A percentile compares a stretch with the other conserved stretches of the same genome.
Evolutionary conservation across 2,888 invertebrate species (phyloP).

Genomic region (Holacanthella duospinosa): DNA sequence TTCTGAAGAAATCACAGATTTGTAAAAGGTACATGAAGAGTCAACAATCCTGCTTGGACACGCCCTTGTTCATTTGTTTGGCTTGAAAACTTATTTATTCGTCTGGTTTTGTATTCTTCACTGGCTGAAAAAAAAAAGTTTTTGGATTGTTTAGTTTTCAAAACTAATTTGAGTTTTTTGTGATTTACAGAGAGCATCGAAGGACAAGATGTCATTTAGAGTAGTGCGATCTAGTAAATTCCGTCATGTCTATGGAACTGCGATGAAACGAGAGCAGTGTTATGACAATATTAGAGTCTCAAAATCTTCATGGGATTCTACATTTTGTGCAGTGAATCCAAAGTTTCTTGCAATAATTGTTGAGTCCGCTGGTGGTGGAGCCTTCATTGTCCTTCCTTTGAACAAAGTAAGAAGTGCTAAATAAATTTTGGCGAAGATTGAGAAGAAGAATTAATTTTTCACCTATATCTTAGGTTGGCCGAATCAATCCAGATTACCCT

Average conservation of each 20-base stretch:
- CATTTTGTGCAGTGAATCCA: constrained; percentile 96
- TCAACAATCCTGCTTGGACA: too few relatives aligned
- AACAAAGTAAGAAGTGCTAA: constrained; percentile 58
- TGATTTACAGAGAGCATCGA: not conserved
- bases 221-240: constrained; percentile 96
- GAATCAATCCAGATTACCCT: constrained; percentile 87
- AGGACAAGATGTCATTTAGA: constrained; percentile 73
- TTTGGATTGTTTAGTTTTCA: too few relatives aligned
- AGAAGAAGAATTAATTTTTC: not conserved
- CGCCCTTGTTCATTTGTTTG: too few relatives aligned
- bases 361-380: constrained; percentile 91
- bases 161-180: too few relatives aligned
- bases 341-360: constrained; percentile 95
- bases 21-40: too few relatives aligned
- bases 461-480: constrained; percentile 61
- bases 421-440: not conserved
- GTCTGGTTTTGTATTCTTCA: too few relatives aligned
- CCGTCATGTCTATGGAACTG: constrained; percentile 88
- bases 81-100: too few relatives aligned
- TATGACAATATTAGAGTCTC: constrained; percentile 95
- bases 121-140: too few relatives aligned
- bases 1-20: too few relatives aligned
- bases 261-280: constrained; percentile 88
- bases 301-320: constrained; percentile 90
- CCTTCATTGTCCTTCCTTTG: constrained; percentile 86